Evolutionary conservation across 2,888 invertebrate genomes (phyloP).

Genomic region (Sarcophaga subvicina): DNA sequence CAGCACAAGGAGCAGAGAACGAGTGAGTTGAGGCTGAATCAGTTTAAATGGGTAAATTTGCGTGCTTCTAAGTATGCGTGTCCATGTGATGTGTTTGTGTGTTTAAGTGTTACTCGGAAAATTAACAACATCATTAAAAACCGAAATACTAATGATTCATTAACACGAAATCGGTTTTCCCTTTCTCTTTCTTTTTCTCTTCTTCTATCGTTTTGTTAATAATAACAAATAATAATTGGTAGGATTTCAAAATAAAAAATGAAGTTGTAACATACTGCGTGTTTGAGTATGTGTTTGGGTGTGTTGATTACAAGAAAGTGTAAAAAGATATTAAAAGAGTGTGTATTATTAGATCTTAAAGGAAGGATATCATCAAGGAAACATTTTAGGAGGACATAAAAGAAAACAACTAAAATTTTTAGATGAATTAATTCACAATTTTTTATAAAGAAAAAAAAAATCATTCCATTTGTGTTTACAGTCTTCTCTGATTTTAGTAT

Average conservation of each 20-base stretch:
- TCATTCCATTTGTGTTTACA: too few relatives aligned
- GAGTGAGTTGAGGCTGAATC: not conserved
- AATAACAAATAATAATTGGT: too few relatives aligned
- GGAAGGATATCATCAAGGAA: not conserved
- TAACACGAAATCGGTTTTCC: slow-evolving; percentile 61
- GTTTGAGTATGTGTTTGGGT: not conserved
- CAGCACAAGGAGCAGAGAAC: too few relatives aligned
- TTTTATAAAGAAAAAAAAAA: too few relatives aligned
- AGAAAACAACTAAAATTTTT: too few relatives aligned
- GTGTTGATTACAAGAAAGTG: not conserved
- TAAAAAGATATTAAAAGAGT: not conserved
- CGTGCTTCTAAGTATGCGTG: too few relatives aligned
- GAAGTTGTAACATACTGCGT: not conserved
- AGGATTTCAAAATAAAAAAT: not conserved
- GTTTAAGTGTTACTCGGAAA: slow-evolving; percentile 44
- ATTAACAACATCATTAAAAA: slow-evolving; percentile 64
- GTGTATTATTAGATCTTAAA: not conserved
- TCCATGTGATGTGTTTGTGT: not conserved
- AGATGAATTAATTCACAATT: too few relatives aligned
- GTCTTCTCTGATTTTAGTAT: too few relatives aligned
- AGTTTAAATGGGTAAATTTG: not conserved
- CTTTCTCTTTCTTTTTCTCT: not conserved
- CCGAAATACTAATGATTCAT: slow-evolving; percentile 63
- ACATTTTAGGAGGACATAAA: not conserved
- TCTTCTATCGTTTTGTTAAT: slow-evolving; percentile 19